phyloP scores from a whole-genome alignment of 2,888 invertebrate genomes.

The Ectropis crepuscularia region DNA sequence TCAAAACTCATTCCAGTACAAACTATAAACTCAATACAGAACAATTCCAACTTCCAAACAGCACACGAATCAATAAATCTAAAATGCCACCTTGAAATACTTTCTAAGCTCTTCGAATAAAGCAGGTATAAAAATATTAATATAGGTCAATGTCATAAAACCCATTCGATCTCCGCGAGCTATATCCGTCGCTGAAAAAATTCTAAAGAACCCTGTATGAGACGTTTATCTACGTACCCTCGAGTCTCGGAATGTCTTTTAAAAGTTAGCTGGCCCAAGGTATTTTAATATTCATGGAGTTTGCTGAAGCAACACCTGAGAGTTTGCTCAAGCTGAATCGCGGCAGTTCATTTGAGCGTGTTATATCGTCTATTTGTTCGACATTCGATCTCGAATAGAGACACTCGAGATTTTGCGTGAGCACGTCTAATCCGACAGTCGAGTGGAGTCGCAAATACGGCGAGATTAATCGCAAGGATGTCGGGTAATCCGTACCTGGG shows the following conservation, averaged over 20 bases:
- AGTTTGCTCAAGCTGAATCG: conserved; percentile 9
- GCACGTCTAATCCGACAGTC: conserved; percentile 62
- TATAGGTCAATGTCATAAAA: conserved; percentile 28
- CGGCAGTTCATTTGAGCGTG: conserved; percentile 21
- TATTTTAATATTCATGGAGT: conserved; percentile 22
- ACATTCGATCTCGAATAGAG: conserved; percentile 43
- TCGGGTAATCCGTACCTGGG: conserved; percentile 67
- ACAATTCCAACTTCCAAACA: background rate
- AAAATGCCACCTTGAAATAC: conserved; percentile 22
- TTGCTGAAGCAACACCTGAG: conserved; percentile 12
- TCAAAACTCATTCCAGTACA: conserved; percentile 26
- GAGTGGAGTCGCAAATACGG: conserved; percentile 62
- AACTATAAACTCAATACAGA: background rate
- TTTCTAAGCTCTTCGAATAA: conserved; percentile 10
- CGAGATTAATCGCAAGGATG: conserved; percentile 75
- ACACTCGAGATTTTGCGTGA: conserved; percentile 57
- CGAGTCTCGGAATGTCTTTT: conserved; percentile 2
- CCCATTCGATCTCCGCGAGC: conserved; percentile 19
- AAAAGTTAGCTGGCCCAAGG: conserved; percentile 5
- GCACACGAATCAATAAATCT: conserved; percentile 11
- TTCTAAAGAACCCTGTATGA: conserved; percentile 12
- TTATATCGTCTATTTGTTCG: conserved; percentile 28
- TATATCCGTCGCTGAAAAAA: conserved; percentile 16
- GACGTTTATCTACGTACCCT: conserved; percentile 10
- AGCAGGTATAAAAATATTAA: conserved; percentile 19